phyloP scores from a whole-genome alignment of 30 jellyfish, hydroid and myxozoan species.

The Turritopsis rubra region DNA sequence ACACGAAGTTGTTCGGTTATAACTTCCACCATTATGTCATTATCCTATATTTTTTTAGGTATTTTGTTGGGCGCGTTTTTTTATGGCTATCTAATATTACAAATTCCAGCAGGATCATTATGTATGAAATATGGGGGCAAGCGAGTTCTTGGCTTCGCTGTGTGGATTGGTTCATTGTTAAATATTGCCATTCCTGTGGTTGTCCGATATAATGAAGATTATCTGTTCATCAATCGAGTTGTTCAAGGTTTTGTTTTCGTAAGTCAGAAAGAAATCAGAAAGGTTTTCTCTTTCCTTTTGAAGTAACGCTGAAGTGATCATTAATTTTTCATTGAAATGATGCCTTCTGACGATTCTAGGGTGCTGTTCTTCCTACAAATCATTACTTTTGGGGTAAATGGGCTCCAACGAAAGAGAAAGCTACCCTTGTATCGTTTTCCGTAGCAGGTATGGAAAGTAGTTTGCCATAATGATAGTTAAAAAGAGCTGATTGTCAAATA shows the following conservation, averaged over 20 bases:
- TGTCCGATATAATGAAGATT: conserved; percentile 59
- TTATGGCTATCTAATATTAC: conserved; percentile 79
- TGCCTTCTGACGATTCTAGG: conserved; percentile 42
- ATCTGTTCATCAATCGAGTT: conserved; percentile 67
- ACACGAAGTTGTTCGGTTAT: background rate
- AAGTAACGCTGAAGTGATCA: no score
- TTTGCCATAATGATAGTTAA: no score
- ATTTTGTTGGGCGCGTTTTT: conserved; percentile 82
- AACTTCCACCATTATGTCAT: background rate
- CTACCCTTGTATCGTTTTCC: conserved; percentile 72
- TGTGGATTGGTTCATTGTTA: conserved; percentile 56
- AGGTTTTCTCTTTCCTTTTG: background rate
- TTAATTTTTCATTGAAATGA: no score
- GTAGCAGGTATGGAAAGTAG: conserved; percentile 60
- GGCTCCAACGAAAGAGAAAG: conserved; percentile 91
- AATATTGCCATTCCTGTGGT: conserved; percentile 54
- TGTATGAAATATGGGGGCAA: conserved; percentile 81
- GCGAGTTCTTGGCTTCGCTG: conserved; percentile 61
- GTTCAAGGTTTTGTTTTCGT: conserved; percentile 81
- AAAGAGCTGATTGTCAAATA: no score
- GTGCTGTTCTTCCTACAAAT: conserved; percentile 77
- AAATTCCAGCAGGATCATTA: conserved; percentile 89
- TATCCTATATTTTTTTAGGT: conserved; percentile 33
- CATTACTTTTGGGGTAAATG: conserved; percentile 85
- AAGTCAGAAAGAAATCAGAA: conserved; percentile 1